A percentile compares a stretch with the other conserved stretches of the same genome.
Conservation (phyloP, 1,140 invertebrate species). For the Camponotus floridanus region DNA sequence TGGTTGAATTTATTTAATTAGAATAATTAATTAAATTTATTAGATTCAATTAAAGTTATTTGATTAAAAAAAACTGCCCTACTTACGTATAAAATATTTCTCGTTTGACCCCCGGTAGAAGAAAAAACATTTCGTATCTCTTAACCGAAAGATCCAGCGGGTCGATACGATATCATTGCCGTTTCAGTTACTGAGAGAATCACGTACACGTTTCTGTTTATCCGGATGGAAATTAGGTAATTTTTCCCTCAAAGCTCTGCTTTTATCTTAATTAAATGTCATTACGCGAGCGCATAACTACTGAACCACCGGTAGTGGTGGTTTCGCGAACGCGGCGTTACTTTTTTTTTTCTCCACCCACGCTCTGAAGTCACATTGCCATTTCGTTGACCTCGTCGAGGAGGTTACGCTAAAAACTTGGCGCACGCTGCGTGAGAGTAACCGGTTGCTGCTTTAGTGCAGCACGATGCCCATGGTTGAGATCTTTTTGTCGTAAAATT, state of each 20-base stretch:
- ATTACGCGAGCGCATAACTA: constrained; percentile 51
- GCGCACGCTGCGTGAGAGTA: constrained; percentile 8
- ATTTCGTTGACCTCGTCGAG: constrained; percentile 44
- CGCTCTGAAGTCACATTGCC: constrained; percentile 44
- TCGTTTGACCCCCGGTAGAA: not conserved
- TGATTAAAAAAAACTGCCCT: too few relatives aligned
- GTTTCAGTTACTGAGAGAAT: constrained; percentile 2
- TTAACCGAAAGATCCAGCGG: not conserved
- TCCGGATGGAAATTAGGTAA: constrained; percentile 42
- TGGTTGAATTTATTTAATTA: not conserved
- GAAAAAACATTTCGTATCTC: not conserved
- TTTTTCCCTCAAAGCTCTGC: constrained; percentile 63
- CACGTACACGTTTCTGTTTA: constrained; percentile 12
- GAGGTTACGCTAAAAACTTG: constrained; percentile 31
- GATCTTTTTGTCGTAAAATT: constrained; percentile 63
- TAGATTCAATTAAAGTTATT: too few relatives aligned
- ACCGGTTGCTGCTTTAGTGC: constrained; percentile 16
- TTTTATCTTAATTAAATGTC: constrained; percentile 77
- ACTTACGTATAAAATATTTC: not conserved
- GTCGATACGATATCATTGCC: constrained; percentile 4
- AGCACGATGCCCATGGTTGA: not conserved
- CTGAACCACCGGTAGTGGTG: constrained; percentile 10
- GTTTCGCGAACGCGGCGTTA: constrained; percentile 24
- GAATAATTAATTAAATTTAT: too few relatives aligned
- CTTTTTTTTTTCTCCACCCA: constrained; percentile 14